Evolutionary conservation across 2,797 vertebrate genomes (phyloP).

Genomic region (Megalops cyprinoides): DNA sequence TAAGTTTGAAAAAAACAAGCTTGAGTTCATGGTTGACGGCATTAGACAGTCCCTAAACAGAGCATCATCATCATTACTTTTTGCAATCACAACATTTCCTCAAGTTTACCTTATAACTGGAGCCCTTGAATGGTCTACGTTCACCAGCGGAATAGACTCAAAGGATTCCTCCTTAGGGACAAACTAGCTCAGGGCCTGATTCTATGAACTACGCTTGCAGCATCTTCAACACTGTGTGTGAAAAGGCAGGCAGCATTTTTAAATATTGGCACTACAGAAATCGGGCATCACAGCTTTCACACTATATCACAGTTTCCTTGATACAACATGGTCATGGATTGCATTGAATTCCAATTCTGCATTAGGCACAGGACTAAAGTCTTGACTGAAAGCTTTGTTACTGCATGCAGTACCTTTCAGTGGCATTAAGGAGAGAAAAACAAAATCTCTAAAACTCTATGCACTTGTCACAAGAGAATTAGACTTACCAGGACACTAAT

Average conservation of each 20-base stretch:
- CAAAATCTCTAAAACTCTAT: conserved; percentile 38
- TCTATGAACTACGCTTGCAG: conserved; percentile 98
- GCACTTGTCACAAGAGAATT: conserved; percentile 52
- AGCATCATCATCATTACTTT: conserved; percentile 63
- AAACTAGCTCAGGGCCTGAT: conserved; percentile 99
- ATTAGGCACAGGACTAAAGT: conserved; percentile 56
- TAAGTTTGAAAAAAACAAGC: conserved; percentile 41
- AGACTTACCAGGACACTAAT: conserved; percentile 64
- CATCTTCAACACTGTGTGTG: conserved; percentile 99
- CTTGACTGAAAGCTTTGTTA: conserved; percentile 56
- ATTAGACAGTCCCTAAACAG: conserved; percentile 65
- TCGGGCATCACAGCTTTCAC: conserved; percentile 68
- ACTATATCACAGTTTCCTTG: conserved; percentile 57
- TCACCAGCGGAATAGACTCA: conserved; percentile 98
- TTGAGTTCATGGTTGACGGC: conserved; percentile 21
- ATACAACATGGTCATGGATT: conserved; percentile 58
- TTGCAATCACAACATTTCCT: conserved; percentile 69
- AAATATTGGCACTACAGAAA: conserved; percentile 70
- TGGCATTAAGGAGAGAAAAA: conserved; percentile 49
- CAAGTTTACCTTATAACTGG: conserved; percentile 98
- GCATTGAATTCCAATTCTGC: conserved; percentile 39
- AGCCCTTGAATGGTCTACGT: conserved; percentile 98
- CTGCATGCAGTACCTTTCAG: conserved; percentile 67
- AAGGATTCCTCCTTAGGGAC: conserved; percentile 97
- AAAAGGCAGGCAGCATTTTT: conserved; percentile 99